Evolutionary conservation across 2,113 vertebrate genomes (phyloP).

Genomic region (Chaenocephalus aceratus): DNA sequence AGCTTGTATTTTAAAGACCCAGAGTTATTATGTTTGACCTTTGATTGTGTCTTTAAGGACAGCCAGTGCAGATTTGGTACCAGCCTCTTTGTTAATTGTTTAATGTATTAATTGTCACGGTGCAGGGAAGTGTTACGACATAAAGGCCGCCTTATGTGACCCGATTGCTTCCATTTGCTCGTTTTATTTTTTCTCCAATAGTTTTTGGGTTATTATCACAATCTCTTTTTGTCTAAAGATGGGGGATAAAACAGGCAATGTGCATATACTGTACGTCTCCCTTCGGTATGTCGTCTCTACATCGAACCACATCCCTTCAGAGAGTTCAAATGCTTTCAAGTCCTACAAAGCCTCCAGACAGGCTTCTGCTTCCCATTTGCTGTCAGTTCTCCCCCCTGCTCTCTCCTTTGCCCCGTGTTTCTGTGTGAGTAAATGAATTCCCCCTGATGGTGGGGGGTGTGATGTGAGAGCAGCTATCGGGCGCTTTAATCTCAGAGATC

Average conservation of each 20-base stretch:
- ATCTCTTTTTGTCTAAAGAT: conserved; percentile 15
- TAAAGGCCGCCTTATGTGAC: not conserved
- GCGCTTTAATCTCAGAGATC: conserved; percentile 79
- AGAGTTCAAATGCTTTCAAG: conserved; percentile 71
- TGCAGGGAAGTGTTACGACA: not conserved
- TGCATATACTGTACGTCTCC: conserved; percentile 35
- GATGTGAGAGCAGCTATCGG: conserved; percentile 73
- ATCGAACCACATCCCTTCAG: conserved; percentile 58
- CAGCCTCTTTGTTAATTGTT: not conserved
- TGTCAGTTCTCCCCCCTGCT: conserved; percentile 60
- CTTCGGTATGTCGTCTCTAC: conserved; percentile 36
- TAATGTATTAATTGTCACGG: not conserved
- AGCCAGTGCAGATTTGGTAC: not conserved
- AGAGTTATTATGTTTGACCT: not conserved
- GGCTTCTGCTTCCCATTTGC: conserved; percentile 65
- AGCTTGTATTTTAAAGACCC: not conserved
- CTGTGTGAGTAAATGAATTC: conserved; percentile 78
- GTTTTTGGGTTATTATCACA: conserved; percentile 12
- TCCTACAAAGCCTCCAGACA: conserved; percentile 74
- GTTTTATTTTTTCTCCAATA: conserved; percentile 20
- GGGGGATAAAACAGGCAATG: conserved; percentile 18
- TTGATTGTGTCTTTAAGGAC: not conserved
- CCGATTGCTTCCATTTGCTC: not conserved
- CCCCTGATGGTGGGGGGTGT: conserved; percentile 71
- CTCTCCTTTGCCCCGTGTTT: conserved; percentile 59